Evolutionary conservation across 2,888 invertebrate species (phyloP).

Genomic region (Bombyx huttoni): DNA sequence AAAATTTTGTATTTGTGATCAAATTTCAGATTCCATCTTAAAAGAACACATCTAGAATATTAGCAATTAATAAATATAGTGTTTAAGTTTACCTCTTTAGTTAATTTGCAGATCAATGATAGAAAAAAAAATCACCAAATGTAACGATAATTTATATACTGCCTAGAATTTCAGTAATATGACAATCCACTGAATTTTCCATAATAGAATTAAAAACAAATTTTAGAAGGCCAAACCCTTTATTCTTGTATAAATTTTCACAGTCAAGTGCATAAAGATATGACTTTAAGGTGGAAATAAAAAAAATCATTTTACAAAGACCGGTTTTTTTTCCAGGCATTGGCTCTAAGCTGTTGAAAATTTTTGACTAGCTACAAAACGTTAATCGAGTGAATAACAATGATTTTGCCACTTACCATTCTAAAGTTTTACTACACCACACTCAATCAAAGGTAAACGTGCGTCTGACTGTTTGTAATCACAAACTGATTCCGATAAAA

Average conservation of each 20-base stretch:
- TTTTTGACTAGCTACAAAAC: background rate
- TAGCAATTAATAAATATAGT: no score
- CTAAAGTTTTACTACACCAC: conserved; percentile 7
- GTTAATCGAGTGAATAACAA: background rate
- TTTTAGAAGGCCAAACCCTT: no score
- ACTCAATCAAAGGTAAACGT: background rate
- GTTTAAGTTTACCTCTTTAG: no score
- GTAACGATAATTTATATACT: no score
- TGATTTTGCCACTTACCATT: conserved; percentile 16
- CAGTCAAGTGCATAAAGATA: background rate
- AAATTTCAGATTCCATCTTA: no score
- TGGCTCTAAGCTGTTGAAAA: background rate
- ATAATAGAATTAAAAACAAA: no score
- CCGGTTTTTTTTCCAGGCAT: background rate
- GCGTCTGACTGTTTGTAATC: background rate
- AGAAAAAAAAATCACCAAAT: no score
- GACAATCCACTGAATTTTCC: no score
- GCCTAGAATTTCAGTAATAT: no score
- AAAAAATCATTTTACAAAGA: background rate
- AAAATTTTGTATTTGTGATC: no score
- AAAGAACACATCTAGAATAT: no score
- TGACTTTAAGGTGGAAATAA: background rate
- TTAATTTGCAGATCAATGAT: no score
- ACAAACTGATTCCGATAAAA: conserved; percentile 8
- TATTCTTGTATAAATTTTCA: background rate